A percentile compares a stretch with the other conserved stretches of the same genome.
Conservation (phyloP, 2,888 invertebrate genomes). For the Platerodrilus igneus region DNA sequence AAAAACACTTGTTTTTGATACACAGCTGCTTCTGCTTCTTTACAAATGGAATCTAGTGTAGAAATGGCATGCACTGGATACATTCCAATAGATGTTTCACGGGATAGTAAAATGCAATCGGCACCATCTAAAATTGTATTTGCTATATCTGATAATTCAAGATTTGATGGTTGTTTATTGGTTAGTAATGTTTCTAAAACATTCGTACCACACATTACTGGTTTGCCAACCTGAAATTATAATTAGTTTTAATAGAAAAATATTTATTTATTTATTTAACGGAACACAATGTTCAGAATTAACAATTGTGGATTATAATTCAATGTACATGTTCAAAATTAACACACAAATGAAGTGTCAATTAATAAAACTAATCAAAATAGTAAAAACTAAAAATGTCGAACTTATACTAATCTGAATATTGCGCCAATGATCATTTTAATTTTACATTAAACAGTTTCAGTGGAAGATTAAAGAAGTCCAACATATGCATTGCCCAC, state of each 20-base stretch:
- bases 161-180: conserved; percentile 70
- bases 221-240: conserved; percentile 65
- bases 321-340: too few species aligned
- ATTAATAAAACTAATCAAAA: too few species aligned
- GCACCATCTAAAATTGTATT: conserved; percentile 87
- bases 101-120: conserved; percentile 83
- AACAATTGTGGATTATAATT: too few species aligned
- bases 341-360: too few species aligned
- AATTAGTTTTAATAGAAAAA: too few species aligned
- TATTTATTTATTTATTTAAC: not conserved
- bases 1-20: conserved; percentile 77
- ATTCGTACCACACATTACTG: conserved; percentile 79
- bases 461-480: too few species aligned
- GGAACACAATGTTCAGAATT: too few species aligned
- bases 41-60: conserved; percentile 69
- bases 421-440: too few species aligned
- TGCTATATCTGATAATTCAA: conserved; percentile 85
- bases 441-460: too few species aligned
- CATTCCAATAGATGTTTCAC: conserved; percentile 72
- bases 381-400: too few species aligned
- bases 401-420: too few species aligned
- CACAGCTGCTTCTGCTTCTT: conserved; percentile 78
- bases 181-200: conserved; percentile 80
- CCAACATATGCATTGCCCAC: too few species aligned
- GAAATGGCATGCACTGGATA: conserved; percentile 69